Evolutionary conservation across 2,113 vertebrate genomes (phyloP), one percentile per base, ranked within the genome.

Genomic region (Oreamnos americanus): DNA sequence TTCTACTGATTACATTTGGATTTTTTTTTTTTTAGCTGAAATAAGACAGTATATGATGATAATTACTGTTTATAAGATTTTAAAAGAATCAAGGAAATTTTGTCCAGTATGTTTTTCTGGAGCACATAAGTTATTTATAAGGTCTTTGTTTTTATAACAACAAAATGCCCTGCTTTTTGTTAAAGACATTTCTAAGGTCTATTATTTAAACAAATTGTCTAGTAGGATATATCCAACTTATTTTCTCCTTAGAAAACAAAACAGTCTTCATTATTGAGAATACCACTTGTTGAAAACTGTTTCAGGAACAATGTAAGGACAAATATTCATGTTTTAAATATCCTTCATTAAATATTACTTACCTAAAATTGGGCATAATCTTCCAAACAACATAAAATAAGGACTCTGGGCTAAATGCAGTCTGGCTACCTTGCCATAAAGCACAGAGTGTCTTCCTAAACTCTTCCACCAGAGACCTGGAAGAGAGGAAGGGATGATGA

Each of bases 351-450:
- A 9, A 43, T 58, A 64, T 90, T 91, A 98, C 98, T 97, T 99
- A 99, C 99, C 99, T 99, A 98, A 99, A 99, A 99, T 99, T 99
- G 90, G 99, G 99, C 99, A 99, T 99, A 98, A 99, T 99, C 99
- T 99, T 99, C 99, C 99, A 99, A 98, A 99, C 99, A 86, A 99
- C 99, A 1, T 99, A 99, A 98, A 99, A 99, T 79, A 99, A 98
- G 74, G 99, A 99, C 96, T 99, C 99, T 19, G 99, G 99, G 97
- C 99, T 99, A 98, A 99, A 99, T 23, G 99, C 99, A 1, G 99
- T 99, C 98, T 99, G 99, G 98, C 98, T 99, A 85, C 99, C 99
- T 98, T 99, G 99, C 99, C 99, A 99, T 95, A 99, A 98, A 96
- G 99, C 99, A 98, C 99, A 99, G 39, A 99, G 99, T 0, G 99